Base-by-base conservation (phyloP, 1,140 invertebrate species). In the Drosophila nigromelanica region DNA sequence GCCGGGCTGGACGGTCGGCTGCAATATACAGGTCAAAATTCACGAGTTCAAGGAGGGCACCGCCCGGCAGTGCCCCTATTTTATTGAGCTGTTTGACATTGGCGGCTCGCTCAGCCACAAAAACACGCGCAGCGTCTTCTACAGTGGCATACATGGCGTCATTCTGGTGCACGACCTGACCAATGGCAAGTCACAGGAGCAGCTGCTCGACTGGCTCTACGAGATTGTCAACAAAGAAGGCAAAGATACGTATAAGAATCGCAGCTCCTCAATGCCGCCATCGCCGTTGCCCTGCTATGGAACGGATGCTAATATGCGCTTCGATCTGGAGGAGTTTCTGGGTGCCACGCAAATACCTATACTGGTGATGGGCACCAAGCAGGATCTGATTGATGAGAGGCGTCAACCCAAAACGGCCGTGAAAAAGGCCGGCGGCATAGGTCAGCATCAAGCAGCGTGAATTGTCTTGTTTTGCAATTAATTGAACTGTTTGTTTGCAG, bases 31-130 rank as follows among this genome's bases (percentile, higher is more conserved):
- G 93, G 97, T 99, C 0, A 98, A 98, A 94, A 93, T 99, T 21
- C 98, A 99, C 90, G 97, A 98, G 92, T 99, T 96, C 83, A 98
- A 97, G 92, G 98, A 98, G 93, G 98, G 98, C 11, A 99, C 97
- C 0, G 96, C 96, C 11, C 94, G 95, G 54, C 98, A 99, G 90
- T 96, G 96, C 75, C 96, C 96, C 24, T 99, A 96, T 93, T 99
- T 99, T 92, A 94, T 99, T 42, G 98, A 99, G 93, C 93, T 99
- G 21, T 99, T 98, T 96, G 98, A 99, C 92, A 94, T 99, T 67
- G 98, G 98, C 14, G 98, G 98, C 12, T 98, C 97, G 73, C 95
- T 96, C 78, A 97, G 95, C 85, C 98, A 99, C 92, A 95, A 96
- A 90, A 98, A 98, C 92, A 96, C 97, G 12, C 94, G 98, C 90